phyloP scores from a whole-genome alignment of 2,113 vertebrate genomes.

The Galeopterus variegatus region DNA sequence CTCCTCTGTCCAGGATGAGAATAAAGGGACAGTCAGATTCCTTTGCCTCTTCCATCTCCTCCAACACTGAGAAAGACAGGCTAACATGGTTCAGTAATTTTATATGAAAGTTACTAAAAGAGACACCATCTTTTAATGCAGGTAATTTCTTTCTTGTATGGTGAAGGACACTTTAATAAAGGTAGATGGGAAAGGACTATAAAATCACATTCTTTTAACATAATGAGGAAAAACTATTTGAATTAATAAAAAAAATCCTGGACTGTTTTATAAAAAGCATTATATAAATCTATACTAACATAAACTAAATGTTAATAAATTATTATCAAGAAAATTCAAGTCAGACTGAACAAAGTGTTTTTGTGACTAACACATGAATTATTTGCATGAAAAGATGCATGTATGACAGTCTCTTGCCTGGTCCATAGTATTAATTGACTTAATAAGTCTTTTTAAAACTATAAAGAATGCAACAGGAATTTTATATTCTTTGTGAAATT shows the following conservation, averaged over 20 bases:
- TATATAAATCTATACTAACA: neutral
- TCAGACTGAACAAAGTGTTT: neutral
- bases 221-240: neutral
- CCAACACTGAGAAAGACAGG: neutral
- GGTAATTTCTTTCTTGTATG: neutral
- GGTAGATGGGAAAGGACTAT: neutral
- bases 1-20: neutral
- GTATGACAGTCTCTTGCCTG: neutral
- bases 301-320: neutral
- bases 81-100: neutral
- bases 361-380: neutral
- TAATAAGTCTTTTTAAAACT: neutral
- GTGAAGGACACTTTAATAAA: neutral
- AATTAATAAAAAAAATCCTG: neutral
- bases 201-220: constrained; percentile 1
- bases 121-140: neutral
- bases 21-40: neutral
- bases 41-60: neutral
- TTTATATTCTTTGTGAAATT: neutral
- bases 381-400: neutral
- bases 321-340: neutral
- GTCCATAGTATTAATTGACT: neutral
- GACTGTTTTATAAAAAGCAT: neutral
- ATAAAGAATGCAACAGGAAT: neutral
- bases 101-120: neutral